A percentile compares a stretch with the other conserved stretches of the same genome.
These are phyloP conservation scores for Thymallus thymallus DNA, from an alignment of 2,113 vertebrate species.

Conservation along the genomic window DNA sequence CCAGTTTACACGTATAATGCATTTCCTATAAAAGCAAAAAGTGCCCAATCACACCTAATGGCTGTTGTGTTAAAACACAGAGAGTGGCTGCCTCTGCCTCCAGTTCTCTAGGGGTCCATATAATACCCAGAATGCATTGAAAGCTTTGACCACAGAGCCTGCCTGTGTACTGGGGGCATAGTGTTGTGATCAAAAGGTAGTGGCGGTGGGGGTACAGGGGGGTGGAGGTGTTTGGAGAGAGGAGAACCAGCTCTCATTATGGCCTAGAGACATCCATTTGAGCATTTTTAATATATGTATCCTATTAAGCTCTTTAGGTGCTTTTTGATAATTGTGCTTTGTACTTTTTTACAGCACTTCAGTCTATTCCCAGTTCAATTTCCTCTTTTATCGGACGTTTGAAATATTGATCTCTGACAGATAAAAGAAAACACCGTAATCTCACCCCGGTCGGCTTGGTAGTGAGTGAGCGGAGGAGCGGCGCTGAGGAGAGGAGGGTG, in stretches of 20 bases:
- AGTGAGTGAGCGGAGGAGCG: conserved; percentile 77
- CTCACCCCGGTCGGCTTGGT: conserved; percentile 85
- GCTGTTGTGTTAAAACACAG: conserved; percentile 78
- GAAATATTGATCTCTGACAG: conserved; percentile 99
- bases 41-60: conserved; percentile 91
- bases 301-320: conserved; percentile 99
- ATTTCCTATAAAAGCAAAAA: conserved; percentile 90
- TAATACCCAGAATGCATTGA: conserved; percentile 81
- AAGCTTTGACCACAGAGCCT: conserved; percentile 79
- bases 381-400: conserved; percentile 99
- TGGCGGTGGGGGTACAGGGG: conserved; percentile 47
- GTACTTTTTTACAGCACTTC: conserved; percentile 99
- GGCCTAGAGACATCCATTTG: conserved; percentile 91
- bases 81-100: conserved; percentile 68
- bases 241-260: conserved; percentile 87
- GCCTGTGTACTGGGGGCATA: conserved; percentile 70
- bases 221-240: conserved; percentile 37
- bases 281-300: conserved; percentile 99
- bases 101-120: conserved; percentile 73
- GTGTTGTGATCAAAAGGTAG: conserved; percentile 85
- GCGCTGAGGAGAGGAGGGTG: conserved; percentile 76
- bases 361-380: conserved; percentile 99
- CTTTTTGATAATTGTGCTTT: conserved; percentile 99
- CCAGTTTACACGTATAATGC: conserved; percentile 65
- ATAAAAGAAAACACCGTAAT: conserved; percentile 99